phyloP scores from a whole-genome alignment of 1,140 invertebrate genomes.

The Halictus rubicundus region DNA sequence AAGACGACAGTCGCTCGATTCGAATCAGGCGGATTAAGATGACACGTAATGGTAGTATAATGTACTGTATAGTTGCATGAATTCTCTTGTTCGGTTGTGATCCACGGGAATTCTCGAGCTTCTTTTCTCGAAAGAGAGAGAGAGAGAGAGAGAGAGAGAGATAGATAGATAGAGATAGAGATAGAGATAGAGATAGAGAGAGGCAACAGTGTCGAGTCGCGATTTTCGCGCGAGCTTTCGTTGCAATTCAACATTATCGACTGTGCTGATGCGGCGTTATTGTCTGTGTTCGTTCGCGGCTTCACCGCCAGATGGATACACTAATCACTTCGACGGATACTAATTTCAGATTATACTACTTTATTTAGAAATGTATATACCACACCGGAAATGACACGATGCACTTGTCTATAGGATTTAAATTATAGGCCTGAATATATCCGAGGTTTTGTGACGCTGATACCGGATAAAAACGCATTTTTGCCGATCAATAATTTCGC shows the following conservation, averaged over 20 bases:
- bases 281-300: background rate
- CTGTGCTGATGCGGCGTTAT: background rate
- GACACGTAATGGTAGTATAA: background rate
- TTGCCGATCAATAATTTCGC: background rate
- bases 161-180: no score
- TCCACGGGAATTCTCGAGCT: no score
- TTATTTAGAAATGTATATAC: background rate
- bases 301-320: background rate
- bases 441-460: background rate
- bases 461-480: background rate
- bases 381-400: background rate
- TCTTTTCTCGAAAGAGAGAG: background rate
- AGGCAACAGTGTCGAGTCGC: background rate
- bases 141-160: no score
- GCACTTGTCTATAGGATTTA: background rate
- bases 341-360: conserved; percentile 10
- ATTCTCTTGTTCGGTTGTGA: no score
- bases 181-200: no score
- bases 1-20: conserved; percentile 8
- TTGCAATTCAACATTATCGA: background rate
- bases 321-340: background rate
- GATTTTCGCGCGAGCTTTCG: conserved; percentile 19
- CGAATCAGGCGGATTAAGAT: background rate
- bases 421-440: background rate
- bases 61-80: background rate